Conservation (phyloP, 2,888 invertebrate genomes). For the Mesochorus sp. region DNA sequence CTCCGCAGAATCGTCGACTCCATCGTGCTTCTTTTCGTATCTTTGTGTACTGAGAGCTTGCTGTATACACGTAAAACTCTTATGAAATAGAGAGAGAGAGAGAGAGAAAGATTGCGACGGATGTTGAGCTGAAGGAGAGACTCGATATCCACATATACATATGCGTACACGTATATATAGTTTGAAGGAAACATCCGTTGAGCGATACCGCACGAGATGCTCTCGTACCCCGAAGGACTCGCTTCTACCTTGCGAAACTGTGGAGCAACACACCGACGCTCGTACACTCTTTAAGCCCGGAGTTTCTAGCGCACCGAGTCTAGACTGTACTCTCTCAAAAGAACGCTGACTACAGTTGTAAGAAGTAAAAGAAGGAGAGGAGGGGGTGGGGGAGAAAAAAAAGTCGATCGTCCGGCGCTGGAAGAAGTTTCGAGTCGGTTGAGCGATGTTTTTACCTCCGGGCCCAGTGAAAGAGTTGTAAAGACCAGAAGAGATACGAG, state of each 20-base stretch:
- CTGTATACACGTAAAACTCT: constrained; percentile 50
- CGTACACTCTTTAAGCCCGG: background rate
- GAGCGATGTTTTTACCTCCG: constrained; percentile 73
- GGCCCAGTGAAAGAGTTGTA: constrained; percentile 68
- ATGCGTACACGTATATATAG: background rate
- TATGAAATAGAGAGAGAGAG: constrained; percentile 29
- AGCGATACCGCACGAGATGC: constrained; percentile 42
- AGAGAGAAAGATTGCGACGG: constrained; percentile 57
- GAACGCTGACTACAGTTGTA: constrained; percentile 11
- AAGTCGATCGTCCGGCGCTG: constrained; percentile 21
- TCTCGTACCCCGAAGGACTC: constrained; percentile 46
- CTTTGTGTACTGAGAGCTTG: constrained; percentile 21
- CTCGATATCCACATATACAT: constrained; percentile 16
- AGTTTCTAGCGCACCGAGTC: constrained; percentile 6
- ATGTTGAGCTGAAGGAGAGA: constrained; percentile 42
- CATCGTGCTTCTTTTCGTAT: background rate
- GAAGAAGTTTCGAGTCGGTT: constrained; percentile 41
- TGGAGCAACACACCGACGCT: constrained; percentile 27
- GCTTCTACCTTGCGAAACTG: background rate
- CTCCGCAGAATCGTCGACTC: constrained; percentile 43
- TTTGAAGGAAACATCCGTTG: constrained; percentile 50
- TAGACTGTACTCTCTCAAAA: constrained; percentile 19
- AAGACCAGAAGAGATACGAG: constrained; percentile 44
- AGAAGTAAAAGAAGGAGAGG: constrained; percentile 37
- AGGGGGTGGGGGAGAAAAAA: constrained; percentile 43